phyloP scores from a whole-genome alignment of 2,797 vertebrate species.

The Anomalospiza imberbis region DNA sequence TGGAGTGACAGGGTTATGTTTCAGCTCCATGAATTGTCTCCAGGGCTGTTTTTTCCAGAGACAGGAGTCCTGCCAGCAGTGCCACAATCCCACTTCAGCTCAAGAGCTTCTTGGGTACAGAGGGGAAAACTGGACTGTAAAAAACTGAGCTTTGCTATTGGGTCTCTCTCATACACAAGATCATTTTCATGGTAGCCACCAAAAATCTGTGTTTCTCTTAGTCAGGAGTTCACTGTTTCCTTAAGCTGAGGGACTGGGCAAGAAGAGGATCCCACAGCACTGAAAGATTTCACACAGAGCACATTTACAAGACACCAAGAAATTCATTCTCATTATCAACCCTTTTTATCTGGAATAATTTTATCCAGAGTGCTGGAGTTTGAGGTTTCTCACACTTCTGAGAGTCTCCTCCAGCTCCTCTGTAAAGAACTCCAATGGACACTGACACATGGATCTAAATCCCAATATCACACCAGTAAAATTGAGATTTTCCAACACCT shows the following conservation, averaged over 20 bases:
- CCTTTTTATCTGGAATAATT: neutral
- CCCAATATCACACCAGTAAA: neutral
- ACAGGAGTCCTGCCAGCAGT: neutral
- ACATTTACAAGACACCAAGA: neutral
- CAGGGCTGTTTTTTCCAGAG: neutral
- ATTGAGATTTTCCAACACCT: neutral
- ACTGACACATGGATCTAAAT: neutral
- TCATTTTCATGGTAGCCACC: neutral
- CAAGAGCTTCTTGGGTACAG: neutral
- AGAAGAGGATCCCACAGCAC: neutral
- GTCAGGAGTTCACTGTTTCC: neutral
- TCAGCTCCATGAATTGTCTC: neutral
- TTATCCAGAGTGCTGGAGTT: neutral
- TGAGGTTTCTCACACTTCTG: neutral
- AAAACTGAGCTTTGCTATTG: neutral
- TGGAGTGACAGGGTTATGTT: neutral
- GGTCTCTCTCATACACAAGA: accelerated
- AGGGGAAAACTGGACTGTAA: neutral
- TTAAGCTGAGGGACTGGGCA: neutral
- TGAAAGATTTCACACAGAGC: neutral
- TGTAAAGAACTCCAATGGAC: neutral
- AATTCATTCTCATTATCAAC: neutral
- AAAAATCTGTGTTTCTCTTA: neutral
- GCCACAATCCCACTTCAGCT: neutral
- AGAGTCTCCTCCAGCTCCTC: neutral